phyloP scores from a whole-genome alignment of 1,140 invertebrate species.

The Zeugodacus cucurbitae region DNA sequence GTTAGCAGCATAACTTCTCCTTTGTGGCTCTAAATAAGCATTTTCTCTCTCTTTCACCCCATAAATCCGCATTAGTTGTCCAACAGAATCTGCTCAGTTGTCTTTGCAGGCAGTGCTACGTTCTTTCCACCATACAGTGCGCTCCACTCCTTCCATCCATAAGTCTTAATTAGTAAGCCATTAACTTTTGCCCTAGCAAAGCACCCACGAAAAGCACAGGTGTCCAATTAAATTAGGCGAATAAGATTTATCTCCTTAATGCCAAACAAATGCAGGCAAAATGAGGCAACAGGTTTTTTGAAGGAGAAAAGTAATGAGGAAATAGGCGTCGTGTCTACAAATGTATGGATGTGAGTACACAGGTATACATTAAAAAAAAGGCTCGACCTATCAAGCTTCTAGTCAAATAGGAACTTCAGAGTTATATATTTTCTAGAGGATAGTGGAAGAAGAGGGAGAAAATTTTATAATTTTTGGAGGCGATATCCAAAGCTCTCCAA shows the following conservation, averaged over 20 bases:
- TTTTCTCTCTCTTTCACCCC: background rate
- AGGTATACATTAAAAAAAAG: too few species aligned
- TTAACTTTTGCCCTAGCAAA: background rate
- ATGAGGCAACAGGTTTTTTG: background rate
- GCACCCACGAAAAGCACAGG: background rate
- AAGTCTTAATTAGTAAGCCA: slow-evolving; percentile 12
- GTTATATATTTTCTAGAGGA: too few species aligned
- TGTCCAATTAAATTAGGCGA: slow-evolving; percentile 26
- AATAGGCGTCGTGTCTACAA: background rate
- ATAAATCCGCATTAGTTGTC: background rate
- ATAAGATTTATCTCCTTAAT: background rate
- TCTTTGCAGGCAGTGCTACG: too few species aligned
- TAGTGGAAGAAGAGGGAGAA: too few species aligned
- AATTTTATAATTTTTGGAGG: too few species aligned
- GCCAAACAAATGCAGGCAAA: background rate
- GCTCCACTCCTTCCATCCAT: background rate
- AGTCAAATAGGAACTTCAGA: too few species aligned
- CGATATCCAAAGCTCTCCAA: too few species aligned
- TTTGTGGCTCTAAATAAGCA: background rate
- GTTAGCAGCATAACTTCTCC: too few species aligned
- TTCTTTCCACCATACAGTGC: too few species aligned
- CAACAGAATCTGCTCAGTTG: background rate
- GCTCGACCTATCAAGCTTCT: too few species aligned
- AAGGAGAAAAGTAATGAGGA: background rate
- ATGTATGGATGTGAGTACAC: too few species aligned